Percentiles rank a stretch among this genome's conserved stretches.
These are phyloP conservation scores for Fistularia commersonii DNA, from an alignment of 2,797 vertebrate species.

Conservation along the genomic window DNA sequence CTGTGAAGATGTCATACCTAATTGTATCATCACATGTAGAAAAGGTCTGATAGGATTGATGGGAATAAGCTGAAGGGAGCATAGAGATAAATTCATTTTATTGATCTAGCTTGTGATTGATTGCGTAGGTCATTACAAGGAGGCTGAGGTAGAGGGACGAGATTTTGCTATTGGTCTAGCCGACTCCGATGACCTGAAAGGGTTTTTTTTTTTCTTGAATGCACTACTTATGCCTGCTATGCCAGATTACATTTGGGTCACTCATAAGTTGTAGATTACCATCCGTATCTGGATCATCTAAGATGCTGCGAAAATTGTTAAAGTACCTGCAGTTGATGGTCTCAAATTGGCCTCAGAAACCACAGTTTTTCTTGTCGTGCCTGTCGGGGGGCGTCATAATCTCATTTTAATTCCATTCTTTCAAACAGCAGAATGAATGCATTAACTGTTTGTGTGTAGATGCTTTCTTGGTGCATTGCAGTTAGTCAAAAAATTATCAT, in stretches of 20 bases:
- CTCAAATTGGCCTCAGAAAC: slow-evolving; percentile 4
- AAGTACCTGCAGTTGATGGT: background rate
- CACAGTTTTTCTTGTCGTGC: background rate
- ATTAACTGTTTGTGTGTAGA: no score
- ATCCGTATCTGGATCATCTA: slow-evolving; percentile 7
- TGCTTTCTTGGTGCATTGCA: no score
- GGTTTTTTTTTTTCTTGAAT: slow-evolving; percentile 22
- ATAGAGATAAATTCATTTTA: slow-evolving; percentile 49
- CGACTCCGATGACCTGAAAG: slow-evolving; percentile 18
- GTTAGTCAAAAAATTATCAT: no score
- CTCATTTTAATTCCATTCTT: no score
- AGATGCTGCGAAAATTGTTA: background rate
- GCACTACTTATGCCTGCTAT: background rate
- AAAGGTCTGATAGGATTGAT: slow-evolving; percentile 40
- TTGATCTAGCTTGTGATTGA: slow-evolving; percentile 59
- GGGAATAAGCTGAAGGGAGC: slow-evolving; percentile 26
- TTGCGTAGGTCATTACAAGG: slow-evolving; percentile 25
- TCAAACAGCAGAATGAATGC: no score
- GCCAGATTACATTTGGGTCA: slow-evolving; percentile 16
- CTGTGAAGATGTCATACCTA: slow-evolving; percentile 25
- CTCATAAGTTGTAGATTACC: background rate
- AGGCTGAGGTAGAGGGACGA: slow-evolving; percentile 8
- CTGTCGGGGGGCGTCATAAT: no score
- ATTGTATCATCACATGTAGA: slow-evolving; percentile 39
- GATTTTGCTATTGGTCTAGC: slow-evolving; percentile 9